These are phyloP conservation scores for Glaucopsyche alexis DNA, from an alignment of 2,888 invertebrate genomes.

Conservation along the genomic window DNA sequence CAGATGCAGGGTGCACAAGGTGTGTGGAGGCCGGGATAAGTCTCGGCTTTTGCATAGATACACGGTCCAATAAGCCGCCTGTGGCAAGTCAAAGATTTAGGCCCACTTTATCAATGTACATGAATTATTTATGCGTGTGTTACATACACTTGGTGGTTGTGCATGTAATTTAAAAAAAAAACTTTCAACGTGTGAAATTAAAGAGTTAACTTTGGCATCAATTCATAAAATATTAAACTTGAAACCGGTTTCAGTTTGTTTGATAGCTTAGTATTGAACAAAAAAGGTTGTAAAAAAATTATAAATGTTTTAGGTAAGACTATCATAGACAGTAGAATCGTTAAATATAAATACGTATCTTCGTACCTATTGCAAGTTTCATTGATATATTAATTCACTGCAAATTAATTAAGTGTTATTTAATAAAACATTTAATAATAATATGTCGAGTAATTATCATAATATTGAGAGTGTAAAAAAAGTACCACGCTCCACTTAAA, in stretches of 20 bases:
- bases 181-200: too few species aligned
- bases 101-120: constrained; percentile 13
- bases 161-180: neutral
- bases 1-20: constrained; percentile 58
- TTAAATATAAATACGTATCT: too few species aligned
- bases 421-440: neutral
- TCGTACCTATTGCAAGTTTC: too few species aligned
- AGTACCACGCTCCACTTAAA: constrained; percentile 10
- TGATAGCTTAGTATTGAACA: too few species aligned
- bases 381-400: neutral
- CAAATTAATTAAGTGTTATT: neutral
- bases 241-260: too few species aligned
- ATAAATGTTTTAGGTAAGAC: too few species aligned
- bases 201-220: too few species aligned
- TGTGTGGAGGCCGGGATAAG: constrained; percentile 48
- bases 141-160: neutral
- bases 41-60: constrained; percentile 42
- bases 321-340: too few species aligned
- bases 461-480: neutral
- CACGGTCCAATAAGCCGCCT: constrained; percentile 23
- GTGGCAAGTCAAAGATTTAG: constrained; percentile 30
- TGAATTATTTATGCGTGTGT: constrained; percentile 2
- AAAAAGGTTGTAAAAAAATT: too few species aligned
- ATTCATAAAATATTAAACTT: too few species aligned
- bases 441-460: too few species aligned